Base-by-base conservation (phyloP, 2,888 invertebrate species). In the Phengaris arion region DNA sequence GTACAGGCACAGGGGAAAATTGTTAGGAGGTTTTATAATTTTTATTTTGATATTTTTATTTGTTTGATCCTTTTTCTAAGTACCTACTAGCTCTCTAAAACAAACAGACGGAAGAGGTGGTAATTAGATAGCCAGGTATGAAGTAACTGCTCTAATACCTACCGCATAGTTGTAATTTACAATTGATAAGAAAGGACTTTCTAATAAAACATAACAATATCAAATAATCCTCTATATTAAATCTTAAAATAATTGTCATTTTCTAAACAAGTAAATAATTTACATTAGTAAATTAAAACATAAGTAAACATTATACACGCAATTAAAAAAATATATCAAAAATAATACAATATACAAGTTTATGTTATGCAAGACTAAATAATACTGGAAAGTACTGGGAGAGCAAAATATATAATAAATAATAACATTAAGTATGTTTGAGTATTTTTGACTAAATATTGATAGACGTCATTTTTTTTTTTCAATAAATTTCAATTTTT, bases 161-260 rank as follows among this genome's bases (percentile, higher is more conserved):
- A 22, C 35, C 12, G 10, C 59, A 1, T 22, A 22, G 12, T 35
- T 10, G 22, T 35, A 59, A 59, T 35, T 9, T 59, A 59, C 35
- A 12, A 35, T 35, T 12, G 12, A 64, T 64, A 70, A 64, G 13
- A 22, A 64, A 15, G 7, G 48, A 48, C 15, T 22, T 35, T 35
- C 12, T 70, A 70, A 70, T 70, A 22, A 70, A 70, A 48, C 22
- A 22, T 51, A 15, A 6, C 15, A 70, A 48, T 13, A 45, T 64
- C 10, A 64, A 64, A 64, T 45, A 48, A 6, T 15, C 15, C 0
- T 69, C 48, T 51, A 22, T 51, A 70, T 51, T 51, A 70, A 51
- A 51, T 51, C 48, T 69, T 12, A 45, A 35, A 64, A 48, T 70
- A 51, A 48, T 70, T 51, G 48, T 70, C 70, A 51, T 70, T 35